Evolutionary conservation across 1,140 invertebrate genomes (phyloP), one percentile per base, ranked within the genome.

Genomic region (Maniola jurtina): DNA sequence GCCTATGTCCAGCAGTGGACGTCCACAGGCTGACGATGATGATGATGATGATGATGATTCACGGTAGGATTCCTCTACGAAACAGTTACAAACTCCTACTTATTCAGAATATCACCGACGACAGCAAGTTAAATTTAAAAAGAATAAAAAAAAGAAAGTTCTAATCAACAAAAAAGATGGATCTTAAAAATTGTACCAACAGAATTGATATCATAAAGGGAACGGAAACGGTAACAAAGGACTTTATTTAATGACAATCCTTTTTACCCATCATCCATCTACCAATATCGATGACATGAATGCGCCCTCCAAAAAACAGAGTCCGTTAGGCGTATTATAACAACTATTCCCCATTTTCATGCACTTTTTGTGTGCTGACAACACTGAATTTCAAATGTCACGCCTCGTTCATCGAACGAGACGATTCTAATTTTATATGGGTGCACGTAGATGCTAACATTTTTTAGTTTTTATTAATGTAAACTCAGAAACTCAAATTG

Each of bases 301-400:
- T 71, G 47, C 38, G 35, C 47, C 61, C 56, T 34, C 33, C 15
- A 55, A 55, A 52, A 69, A 56, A 66, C 62, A 61, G 61, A 64
- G 40, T 50, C 70, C 70, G 70, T 71, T 71, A 71, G 56, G 62
- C 56, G 55, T 81, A 81, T 81, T 81, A 83, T 83, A 80, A 77
- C 67, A 79, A 69, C 75, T 71, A 75, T 84, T 73, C 76, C 70
- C 69, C 63, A 54, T 75, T 66, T 75, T 70, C 75, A 73, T 73
- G 73, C 66, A 71, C 71, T 80, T 80, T 83, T 82, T 81, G 68
- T 78, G 40, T 36, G 71, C 78, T 85, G 76, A 79, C 78, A 85
- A 81, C 83, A 83, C 75, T 74, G 75, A 77, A 76, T 85, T 84
- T 85, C 74, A 62, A 81, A 76, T 85, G 83, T 85, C 83, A 83